phyloP scores from a whole-genome alignment of 2,797 vertebrate species.

The Otolemur crassicaudatus region DNA sequence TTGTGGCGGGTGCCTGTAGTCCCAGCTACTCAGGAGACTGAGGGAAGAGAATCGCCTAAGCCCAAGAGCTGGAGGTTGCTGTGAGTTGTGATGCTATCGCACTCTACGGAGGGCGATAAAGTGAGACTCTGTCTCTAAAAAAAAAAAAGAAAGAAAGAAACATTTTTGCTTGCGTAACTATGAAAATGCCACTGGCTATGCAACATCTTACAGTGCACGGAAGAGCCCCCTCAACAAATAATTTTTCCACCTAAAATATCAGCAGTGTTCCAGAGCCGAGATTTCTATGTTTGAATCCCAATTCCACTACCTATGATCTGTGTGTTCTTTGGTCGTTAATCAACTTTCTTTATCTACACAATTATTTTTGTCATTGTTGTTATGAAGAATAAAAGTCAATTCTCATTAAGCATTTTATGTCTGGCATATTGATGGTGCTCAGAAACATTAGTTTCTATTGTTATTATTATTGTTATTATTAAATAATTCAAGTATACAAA shows the following conservation, averaged over 20 bases:
- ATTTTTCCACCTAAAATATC: neutral
- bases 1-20: too few relatives aligned
- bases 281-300: neutral
- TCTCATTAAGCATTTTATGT: neutral
- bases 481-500: slow-evolving; percentile 7
- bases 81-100: too few relatives aligned
- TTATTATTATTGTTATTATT: neutral
- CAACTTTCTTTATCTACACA: neutral
- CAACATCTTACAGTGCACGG: neutral
- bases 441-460: neutral
- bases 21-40: too few relatives aligned
- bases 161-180: neutral
- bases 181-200: neutral
- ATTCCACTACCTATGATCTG: neutral
- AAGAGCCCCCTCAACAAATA: neutral
- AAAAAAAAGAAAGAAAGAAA: neutral
- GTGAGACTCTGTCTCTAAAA: too few relatives aligned
- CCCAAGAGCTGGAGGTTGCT: too few relatives aligned
- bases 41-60: too few relatives aligned
- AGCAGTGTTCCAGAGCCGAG: neutral
- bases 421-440: neutral
- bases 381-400: neutral
- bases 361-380: neutral
- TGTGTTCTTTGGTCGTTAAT: neutral
- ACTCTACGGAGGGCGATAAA: too few relatives aligned